Base-by-base conservation (phyloP, 2,113 vertebrate genomes). In the Brachirus orientalis region DNA sequence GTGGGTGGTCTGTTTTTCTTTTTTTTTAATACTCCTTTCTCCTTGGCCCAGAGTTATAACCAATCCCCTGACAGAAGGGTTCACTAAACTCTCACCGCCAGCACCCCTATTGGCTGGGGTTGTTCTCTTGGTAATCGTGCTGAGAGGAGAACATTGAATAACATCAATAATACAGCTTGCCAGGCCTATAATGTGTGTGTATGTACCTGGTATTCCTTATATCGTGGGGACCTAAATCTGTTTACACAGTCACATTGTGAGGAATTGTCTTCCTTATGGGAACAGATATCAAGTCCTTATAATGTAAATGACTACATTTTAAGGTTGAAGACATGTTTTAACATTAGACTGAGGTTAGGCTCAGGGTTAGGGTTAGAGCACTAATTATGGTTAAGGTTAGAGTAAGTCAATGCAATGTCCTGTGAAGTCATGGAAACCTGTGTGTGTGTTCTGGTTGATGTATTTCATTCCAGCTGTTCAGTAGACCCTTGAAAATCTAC, bases 21-120 rank as follows among this genome's bases (percentile, higher is more conserved):
- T 22, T 20, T 46, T 28, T 28, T 28, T 28, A 4, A 4, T 28
- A 10, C 61, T 59, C 22, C 44, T 36, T 33, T 76, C 47, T 56
- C 47, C 52, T 56, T 70, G 61, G 79, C 22, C 63, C 47, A 18
- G 22, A 13, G 17, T 72, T 77, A 71, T 33, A 69, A 67, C 86
- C 86, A 90, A 91, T 89, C 80, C 53, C 67, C 80, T 64, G 78
- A 86, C 90, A 89, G 87, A 90, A 84, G 85, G 87, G 89, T 88
- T 89, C 91, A 90, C 70, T 79, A 81, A 80, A 84, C 80, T 78
- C 71, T 90, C 78, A 77, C 79, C 63, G 44, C 80, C 77, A 82
- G 73, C 75, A 64, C 65, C 75, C 79, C 83, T 76, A 85, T 76
- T 82, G 85, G 85, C 72, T 14, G 46, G 77, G 77, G 80, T 63